These are phyloP conservation scores for Leptopilina myrica DNA, from an alignment of 2,888 invertebrate genomes.

Conservation along the genomic window DNA sequence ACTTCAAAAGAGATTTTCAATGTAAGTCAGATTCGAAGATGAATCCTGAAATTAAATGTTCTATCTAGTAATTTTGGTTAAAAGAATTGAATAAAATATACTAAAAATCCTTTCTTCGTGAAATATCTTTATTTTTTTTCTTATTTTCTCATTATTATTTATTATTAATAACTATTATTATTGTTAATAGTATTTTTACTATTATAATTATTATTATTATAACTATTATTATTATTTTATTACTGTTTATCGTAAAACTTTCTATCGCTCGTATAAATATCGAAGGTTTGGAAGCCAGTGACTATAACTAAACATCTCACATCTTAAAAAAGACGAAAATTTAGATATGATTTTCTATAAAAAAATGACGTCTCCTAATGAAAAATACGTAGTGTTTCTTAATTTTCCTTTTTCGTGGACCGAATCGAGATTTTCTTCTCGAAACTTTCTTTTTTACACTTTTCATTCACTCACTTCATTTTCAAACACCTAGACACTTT, in stretches of 20 bases:
- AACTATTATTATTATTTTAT: no score
- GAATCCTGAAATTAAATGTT: not conserved
- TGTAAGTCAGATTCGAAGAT: not conserved
- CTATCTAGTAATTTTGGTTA: not conserved
- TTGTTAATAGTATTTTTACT: no score
- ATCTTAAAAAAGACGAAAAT: not conserved
- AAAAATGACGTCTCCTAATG: conserved; percentile 11
- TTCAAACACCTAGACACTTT: not conserved
- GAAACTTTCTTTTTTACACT: conserved; percentile 15
- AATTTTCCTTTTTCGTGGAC: conserved; percentile 25
- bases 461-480: conserved; percentile 1
- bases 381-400: not conserved
- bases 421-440: conserved; percentile 26
- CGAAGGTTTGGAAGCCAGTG: conserved; percentile 30
- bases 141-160: no score
- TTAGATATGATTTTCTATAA: conserved; percentile 18
- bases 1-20: not conserved
- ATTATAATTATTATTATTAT: no score
- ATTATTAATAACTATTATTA: no score
- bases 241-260: not conserved
- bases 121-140: not conserved
- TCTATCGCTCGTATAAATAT: not conserved
- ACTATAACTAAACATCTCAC: not conserved
- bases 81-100: no score
- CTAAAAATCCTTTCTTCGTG: conserved; percentile 19